Evolutionary conservation across 2,888 invertebrate species (phyloP).

Genomic region (Slavum lentiscoides): DNA sequence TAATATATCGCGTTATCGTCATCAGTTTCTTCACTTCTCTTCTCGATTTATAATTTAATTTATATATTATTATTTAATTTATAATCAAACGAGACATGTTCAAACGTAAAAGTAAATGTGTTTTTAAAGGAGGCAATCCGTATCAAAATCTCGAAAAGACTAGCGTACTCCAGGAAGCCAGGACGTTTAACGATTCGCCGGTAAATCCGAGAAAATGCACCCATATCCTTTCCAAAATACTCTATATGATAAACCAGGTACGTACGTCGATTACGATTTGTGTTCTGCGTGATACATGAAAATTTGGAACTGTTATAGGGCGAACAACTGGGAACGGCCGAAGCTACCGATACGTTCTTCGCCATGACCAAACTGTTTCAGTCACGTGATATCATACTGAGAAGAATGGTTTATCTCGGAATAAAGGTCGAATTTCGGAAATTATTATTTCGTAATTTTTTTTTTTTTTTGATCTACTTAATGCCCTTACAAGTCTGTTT

Average conservation of each 20-base stretch:
- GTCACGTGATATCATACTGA: slow-evolving; percentile 89
- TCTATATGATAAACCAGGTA: slow-evolving; percentile 92
- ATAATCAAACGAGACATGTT: slow-evolving; percentile 19
- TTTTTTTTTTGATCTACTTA: neutral
- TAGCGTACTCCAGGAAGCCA: slow-evolving; percentile 93
- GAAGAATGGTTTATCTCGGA: slow-evolving; percentile 94
- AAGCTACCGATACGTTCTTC: slow-evolving; percentile 98
- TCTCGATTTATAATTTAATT: neutral
- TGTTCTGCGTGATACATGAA: neutral
- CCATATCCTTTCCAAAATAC: slow-evolving; percentile 91
- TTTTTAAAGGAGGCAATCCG: slow-evolving; percentile 74
- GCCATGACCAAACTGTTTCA: slow-evolving; percentile 99
- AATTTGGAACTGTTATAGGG: slow-evolving; percentile 64
- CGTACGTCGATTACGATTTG: slow-evolving; percentile 3
- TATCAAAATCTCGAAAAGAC: slow-evolving; percentile 95
- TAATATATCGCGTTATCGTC: neutral
- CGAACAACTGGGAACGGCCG: slow-evolving; percentile 86
- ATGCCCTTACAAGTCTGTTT: neutral
- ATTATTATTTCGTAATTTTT: neutral
- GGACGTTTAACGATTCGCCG: slow-evolving; percentile 96
- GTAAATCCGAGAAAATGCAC: slow-evolving; percentile 97
- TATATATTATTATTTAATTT: neutral
- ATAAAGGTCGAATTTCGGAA: slow-evolving; percentile 66
- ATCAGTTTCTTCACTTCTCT: neutral
- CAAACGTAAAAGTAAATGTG: slow-evolving; percentile 33